Evolutionary conservation across 2,797 vertebrate species (phyloP).

Genomic region (Ibycter americanus): DNA sequence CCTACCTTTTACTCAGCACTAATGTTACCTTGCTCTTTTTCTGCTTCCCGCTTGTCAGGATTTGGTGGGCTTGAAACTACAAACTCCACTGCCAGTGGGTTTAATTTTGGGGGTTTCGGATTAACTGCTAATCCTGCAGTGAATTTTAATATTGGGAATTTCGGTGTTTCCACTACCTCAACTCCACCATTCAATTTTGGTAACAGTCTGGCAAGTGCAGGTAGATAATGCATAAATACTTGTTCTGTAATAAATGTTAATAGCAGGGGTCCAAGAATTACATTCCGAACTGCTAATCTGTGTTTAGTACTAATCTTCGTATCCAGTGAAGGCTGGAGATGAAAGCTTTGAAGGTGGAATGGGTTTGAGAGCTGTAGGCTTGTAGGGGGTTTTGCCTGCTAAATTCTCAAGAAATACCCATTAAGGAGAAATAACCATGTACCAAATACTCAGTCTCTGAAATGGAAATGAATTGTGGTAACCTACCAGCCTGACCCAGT

Average conservation of each 20-base stretch:
- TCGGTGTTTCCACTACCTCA: constrained; percentile 91
- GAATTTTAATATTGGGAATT: constrained; percentile 97
- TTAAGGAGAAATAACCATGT: background rate
- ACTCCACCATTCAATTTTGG: constrained; percentile 96
- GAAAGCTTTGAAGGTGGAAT: background rate
- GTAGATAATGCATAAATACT: constrained; percentile 78
- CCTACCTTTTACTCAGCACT: constrained; percentile 58
- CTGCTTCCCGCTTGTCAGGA: constrained; percentile 87
- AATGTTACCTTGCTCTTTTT: constrained; percentile 80
- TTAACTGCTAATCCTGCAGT: constrained; percentile 93
- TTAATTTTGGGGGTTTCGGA: constrained; percentile 98
- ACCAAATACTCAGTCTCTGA: background rate
- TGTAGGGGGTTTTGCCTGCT: background rate
- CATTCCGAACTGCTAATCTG: background rate
- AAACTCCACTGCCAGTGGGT: constrained; percentile 91
- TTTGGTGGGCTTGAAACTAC: constrained; percentile 96
- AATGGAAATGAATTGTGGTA: background rate
- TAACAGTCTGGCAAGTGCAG: constrained; percentile 96
- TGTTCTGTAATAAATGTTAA: constrained; percentile 54
- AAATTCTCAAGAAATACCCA: background rate
- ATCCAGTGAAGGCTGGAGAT: background rate
- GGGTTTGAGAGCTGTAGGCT: background rate
- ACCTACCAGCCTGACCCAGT: background rate
- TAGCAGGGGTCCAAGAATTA: constrained; percentile 80
- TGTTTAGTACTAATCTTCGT: background rate